These are phyloP conservation scores for Cantharis lateralis DNA, from an alignment of 2,888 invertebrate genomes.

Conservation along the genomic window DNA sequence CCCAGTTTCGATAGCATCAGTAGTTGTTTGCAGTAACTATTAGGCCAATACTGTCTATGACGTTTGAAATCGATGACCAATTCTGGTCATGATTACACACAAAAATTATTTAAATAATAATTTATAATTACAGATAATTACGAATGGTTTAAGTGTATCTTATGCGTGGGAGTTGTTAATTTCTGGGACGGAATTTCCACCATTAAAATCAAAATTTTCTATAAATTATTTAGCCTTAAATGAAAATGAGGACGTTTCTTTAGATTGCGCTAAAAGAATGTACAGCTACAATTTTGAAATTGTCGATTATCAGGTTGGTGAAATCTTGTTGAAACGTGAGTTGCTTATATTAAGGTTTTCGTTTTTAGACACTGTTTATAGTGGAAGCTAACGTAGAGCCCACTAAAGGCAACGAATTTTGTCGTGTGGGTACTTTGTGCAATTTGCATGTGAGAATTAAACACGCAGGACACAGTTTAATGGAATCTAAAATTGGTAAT, in stretches of 20 bases:
- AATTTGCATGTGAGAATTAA: conserved; percentile 77
- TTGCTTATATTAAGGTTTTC: background rate
- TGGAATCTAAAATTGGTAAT: conserved; percentile 45
- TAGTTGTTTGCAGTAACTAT: no score
- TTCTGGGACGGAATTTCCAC: conserved; percentile 51
- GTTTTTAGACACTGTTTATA: conserved; percentile 75
- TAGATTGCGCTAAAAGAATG: conserved; percentile 52
- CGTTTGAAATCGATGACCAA: no score
- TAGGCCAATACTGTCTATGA: no score
- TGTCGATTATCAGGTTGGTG: conserved; percentile 72
- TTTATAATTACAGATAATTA: no score
- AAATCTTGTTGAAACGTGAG: background rate
- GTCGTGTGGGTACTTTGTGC: conserved; percentile 87
- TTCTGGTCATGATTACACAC: no score
- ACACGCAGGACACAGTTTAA: conserved; percentile 38
- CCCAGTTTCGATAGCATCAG: no score
- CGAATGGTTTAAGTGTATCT: conserved; percentile 75
- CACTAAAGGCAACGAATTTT: conserved; percentile 79
- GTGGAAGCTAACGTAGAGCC: conserved; percentile 80
- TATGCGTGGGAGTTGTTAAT: conserved; percentile 78
- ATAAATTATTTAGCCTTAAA: conserved; percentile 61
- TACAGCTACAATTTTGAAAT: conserved; percentile 78
- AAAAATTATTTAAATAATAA: no score
- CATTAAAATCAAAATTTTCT: conserved; percentile 67
- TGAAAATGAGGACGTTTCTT: conserved; percentile 41